Evolutionary conservation across 2,888 invertebrate species (phyloP).

Genomic region (Sarcophaga carnaria): DNA sequence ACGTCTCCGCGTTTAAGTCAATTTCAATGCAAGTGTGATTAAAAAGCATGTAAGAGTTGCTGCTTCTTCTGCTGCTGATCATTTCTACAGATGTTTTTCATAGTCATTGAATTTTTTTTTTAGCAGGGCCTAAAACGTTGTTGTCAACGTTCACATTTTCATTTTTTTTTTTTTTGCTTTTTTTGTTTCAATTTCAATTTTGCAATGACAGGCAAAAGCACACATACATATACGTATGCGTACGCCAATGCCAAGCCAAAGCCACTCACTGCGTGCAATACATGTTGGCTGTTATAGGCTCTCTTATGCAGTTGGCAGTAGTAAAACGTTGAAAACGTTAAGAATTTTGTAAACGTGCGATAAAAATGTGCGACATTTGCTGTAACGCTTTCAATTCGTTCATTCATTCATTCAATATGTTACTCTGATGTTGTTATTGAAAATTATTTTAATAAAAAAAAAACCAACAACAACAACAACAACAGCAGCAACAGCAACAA

Average conservation of each 20-base stretch:
- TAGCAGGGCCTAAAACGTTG: constrained; percentile 17
- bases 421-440: constrained; percentile 37
- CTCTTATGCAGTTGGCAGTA: constrained; percentile 53
- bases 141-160: constrained; percentile 37
- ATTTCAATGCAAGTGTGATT: constrained; percentile 57
- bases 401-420: constrained; percentile 47
- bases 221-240: not conserved
- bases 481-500: not conserved
- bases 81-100: constrained; percentile 44
- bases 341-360: constrained; percentile 79
- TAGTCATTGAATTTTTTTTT: not conserved
- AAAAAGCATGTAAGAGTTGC: constrained; percentile 16
- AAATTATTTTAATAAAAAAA: constrained; percentile 2
- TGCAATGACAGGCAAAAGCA: constrained; percentile 3
- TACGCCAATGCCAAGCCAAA: constrained; percentile 31
- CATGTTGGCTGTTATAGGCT: constrained; percentile 1
- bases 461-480: constrained; percentile 8
- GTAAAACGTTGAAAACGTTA: constrained; percentile 74
- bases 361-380: constrained; percentile 80
- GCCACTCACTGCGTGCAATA: not conserved
- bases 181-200: not conserved
- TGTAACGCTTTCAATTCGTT: constrained; percentile 38
- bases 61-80: constrained; percentile 18
- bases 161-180: too few relatives aligned
- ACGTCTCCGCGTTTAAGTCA: constrained; percentile 51